phyloP scores from a whole-genome alignment of 1,140 invertebrate genomes.

The Chironomus striatipennis region DNA sequence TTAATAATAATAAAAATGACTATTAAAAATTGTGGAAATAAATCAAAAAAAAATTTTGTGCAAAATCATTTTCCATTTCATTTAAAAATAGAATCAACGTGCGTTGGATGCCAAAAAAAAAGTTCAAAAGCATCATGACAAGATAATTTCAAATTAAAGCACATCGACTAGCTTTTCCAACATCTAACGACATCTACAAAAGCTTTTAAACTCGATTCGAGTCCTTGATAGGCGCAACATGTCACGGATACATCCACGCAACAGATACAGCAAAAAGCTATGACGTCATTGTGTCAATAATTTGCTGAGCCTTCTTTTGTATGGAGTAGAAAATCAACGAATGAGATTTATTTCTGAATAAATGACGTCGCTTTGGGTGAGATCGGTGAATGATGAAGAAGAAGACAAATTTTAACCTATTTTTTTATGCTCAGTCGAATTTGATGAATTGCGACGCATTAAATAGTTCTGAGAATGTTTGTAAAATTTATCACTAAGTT shows the following conservation, averaged over 20 bases:
- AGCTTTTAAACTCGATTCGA: neutral
- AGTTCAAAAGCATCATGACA: too few relatives aligned
- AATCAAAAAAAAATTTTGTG: too few relatives aligned
- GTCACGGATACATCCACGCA: neutral
- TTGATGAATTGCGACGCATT: neutral
- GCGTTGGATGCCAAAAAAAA: too few relatives aligned
- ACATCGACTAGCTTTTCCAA: neutral
- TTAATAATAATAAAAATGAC: neutral
- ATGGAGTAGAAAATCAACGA: neutral
- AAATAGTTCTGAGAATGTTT: neutral
- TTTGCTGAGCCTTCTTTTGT: too few relatives aligned
- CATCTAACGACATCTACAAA: neutral
- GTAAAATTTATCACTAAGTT: neutral
- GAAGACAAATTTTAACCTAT: neutral
- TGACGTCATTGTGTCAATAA: neutral
- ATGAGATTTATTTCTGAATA: neutral
- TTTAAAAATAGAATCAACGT: too few relatives aligned
- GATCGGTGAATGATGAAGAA: neutral
- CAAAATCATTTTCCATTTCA: too few relatives aligned
- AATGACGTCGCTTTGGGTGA: neutral
- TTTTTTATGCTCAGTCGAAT: neutral
- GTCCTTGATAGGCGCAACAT: neutral
- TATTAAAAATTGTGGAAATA: neutral
- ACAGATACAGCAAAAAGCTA: neutral
- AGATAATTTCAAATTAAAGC: neutral